These are phyloP conservation scores for Selenia dentaria DNA, from an alignment of 2,888 invertebrate species.

Conservation along the genomic window DNA sequence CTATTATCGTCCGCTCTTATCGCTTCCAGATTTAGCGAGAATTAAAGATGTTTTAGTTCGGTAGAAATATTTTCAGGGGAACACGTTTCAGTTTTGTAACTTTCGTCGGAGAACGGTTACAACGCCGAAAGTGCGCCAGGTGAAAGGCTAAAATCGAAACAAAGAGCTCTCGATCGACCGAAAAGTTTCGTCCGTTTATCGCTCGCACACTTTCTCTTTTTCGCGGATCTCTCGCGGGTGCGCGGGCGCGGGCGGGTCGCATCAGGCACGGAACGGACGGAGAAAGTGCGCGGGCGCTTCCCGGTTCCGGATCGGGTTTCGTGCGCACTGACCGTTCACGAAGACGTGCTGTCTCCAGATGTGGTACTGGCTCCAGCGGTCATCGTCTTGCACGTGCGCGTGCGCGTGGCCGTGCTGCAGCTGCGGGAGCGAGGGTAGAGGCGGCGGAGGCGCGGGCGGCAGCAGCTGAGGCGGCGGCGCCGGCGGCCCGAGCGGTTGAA, in stretches of 20 bases:
- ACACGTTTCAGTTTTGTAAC: background rate
- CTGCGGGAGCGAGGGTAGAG: slow-evolving; percentile 87
- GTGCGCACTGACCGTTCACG: slow-evolving; percentile 88
- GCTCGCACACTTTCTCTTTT: slow-evolving; percentile 67
- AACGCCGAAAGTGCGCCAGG: slow-evolving; percentile 16
- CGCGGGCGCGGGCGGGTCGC: slow-evolving; percentile 13
- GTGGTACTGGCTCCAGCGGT: slow-evolving; percentile 91
- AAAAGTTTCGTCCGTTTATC: slow-evolving; percentile 61
- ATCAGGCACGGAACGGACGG: slow-evolving; percentile 28
- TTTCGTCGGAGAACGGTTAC: slow-evolving; percentile 1
- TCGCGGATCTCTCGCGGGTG: slow-evolving; percentile 18
- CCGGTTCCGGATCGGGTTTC: slow-evolving; percentile 31
- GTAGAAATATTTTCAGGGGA: background rate
- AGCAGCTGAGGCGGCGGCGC: slow-evolving; percentile 87
- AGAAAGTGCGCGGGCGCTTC: slow-evolving; percentile 59
- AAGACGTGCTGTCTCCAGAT: slow-evolving; percentile 92
- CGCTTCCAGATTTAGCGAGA: slow-evolving; percentile 10
- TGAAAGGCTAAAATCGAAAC: slow-evolving; percentile 60
- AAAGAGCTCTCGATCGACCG: slow-evolving; percentile 65
- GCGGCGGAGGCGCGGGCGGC: slow-evolving; percentile 70
- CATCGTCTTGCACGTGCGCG: slow-evolving; percentile 76
- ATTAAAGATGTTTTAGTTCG: background rate
- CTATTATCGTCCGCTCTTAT: slow-evolving; percentile 13
- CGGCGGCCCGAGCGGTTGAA: slow-evolving; percentile 86
- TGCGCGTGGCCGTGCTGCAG: slow-evolving; percentile 81